A percentile compares a stretch with the other conserved stretches of the same genome.
Conservation (phyloP, 2,888 invertebrate species). For the Rhaphigaster nebulosa region DNA sequence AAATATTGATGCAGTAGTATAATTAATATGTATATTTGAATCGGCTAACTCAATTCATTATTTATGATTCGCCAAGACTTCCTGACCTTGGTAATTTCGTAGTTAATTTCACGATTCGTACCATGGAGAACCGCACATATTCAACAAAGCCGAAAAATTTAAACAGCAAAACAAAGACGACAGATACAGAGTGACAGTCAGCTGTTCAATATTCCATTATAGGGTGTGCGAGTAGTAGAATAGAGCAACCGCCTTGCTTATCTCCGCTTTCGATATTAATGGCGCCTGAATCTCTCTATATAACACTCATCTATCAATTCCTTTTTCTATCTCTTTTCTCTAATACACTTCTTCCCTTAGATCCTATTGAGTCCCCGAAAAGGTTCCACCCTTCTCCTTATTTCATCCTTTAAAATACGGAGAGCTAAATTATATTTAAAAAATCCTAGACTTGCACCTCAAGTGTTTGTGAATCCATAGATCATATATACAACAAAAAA, state of each 20-base stretch:
- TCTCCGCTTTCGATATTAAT: neutral
- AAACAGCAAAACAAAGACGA: neutral
- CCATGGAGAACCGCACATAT: neutral
- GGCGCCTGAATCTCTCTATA: neutral
- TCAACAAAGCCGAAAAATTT: neutral
- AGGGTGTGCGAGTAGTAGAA: neutral
- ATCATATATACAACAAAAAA: no score
- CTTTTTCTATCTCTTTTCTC: neutral
- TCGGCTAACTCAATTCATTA: no score
- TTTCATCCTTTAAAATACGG: neutral
- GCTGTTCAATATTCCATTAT: neutral
- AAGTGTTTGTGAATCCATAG: neutral
- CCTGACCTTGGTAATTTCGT: neutral
- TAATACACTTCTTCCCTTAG: neutral
- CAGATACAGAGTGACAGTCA: neutral
- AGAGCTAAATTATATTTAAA: neutral
- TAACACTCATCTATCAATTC: neutral
- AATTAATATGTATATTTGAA: no score
- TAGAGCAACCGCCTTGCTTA: neutral
- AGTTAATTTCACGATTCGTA: neutral
- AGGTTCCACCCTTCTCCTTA: neutral
- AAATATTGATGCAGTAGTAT: no score
- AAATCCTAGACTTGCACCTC: neutral
- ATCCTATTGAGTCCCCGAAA: neutral
- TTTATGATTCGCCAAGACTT: no score